phyloP scores from a whole-genome alignment of 2,888 invertebrate species.

The Geotrupes spiniger region DNA sequence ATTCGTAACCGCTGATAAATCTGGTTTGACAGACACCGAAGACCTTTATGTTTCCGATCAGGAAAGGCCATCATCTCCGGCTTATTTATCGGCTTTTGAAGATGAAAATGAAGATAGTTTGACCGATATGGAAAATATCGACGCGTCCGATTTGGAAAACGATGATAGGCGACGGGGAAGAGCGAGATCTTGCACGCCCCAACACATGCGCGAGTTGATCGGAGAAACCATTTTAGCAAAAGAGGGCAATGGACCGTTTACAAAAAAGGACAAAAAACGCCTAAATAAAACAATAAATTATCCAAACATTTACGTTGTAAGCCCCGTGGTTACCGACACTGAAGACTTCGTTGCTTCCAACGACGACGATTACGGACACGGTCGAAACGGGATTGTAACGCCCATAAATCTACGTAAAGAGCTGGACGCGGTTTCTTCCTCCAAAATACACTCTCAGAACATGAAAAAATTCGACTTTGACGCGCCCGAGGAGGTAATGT shows the following conservation, averaged over 20 bases:
- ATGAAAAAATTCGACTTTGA: conserved; percentile 49
- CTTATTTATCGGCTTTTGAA: conserved; percentile 1
- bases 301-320: conserved; percentile 16
- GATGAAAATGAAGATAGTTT: conserved; percentile 25
- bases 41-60: no score
- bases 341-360: conserved; percentile 51
- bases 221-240: conserved; percentile 37
- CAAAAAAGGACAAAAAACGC: conserved; percentile 18
- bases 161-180: conserved; percentile 16
- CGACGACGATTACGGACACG: conserved; percentile 48
- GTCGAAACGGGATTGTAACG: conserved; percentile 29
- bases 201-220: conserved; percentile 37
- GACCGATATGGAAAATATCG: conserved; percentile 51
- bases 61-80: conserved; percentile 14
- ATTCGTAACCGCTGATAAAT: neutral
- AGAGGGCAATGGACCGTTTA: conserved; percentile 42
- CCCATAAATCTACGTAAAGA: conserved; percentile 47
- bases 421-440: conserved; percentile 50
- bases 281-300: conserved; percentile 7
- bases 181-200: conserved; percentile 35
- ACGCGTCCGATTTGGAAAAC: conserved; percentile 45
- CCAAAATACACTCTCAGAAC: conserved; percentile 50
- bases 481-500: conserved; percentile 49
- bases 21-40: conserved; percentile 50
- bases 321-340: conserved; percentile 21